Percentiles rank a stretch among this genome's conserved stretches.
Evolutionary conservation across 2,888 invertebrate species (phyloP).

Genomic region (Hydroisotoma schaefferi): DNA sequence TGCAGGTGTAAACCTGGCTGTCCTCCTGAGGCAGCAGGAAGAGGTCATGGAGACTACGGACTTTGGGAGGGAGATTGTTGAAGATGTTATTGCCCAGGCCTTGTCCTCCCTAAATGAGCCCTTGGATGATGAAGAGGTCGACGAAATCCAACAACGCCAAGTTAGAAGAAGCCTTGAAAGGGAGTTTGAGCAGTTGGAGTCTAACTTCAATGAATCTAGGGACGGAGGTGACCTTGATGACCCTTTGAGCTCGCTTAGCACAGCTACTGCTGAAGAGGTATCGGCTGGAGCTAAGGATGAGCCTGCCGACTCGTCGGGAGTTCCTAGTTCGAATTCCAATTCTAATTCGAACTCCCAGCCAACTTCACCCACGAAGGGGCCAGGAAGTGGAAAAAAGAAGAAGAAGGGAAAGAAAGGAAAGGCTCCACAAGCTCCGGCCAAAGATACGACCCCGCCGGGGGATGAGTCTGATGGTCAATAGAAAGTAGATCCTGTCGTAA

Average conservation of each 20-base stretch:
- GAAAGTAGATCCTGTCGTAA: neutral
- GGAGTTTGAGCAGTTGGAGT: neutral
- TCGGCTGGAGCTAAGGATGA: slow-evolving; percentile 15
- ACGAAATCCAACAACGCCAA: slow-evolving; percentile 13
- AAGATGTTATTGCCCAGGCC: slow-evolving; percentile 45
- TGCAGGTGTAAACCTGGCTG: too few relatives aligned
- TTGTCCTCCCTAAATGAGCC: slow-evolving; percentile 38
- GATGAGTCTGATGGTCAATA: neutral
- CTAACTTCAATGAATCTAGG: neutral
- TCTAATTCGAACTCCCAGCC: slow-evolving; percentile 54
- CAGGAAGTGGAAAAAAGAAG: slow-evolving; percentile 57
- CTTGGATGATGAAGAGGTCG: slow-evolving; percentile 14
- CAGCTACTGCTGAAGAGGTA: neutral
- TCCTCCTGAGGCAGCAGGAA: too few relatives aligned
- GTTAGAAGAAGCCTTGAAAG: neutral
- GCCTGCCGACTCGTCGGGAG: slow-evolving; percentile 5
- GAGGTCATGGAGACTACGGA: slow-evolving; percentile 17
- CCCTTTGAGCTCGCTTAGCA: neutral
- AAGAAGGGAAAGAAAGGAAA: slow-evolving; percentile 56
- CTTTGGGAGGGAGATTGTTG: slow-evolving; percentile 41
- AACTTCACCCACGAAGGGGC: slow-evolving; percentile 55
- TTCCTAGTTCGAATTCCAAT: slow-evolving; percentile 49
- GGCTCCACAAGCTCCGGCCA: slow-evolving; percentile 29
- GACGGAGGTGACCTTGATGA: neutral
- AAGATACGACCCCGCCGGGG: neutral